Evolutionary conservation across 2,113 vertebrate genomes (phyloP).

Genomic region (Ceyx cyanopectus): DNA sequence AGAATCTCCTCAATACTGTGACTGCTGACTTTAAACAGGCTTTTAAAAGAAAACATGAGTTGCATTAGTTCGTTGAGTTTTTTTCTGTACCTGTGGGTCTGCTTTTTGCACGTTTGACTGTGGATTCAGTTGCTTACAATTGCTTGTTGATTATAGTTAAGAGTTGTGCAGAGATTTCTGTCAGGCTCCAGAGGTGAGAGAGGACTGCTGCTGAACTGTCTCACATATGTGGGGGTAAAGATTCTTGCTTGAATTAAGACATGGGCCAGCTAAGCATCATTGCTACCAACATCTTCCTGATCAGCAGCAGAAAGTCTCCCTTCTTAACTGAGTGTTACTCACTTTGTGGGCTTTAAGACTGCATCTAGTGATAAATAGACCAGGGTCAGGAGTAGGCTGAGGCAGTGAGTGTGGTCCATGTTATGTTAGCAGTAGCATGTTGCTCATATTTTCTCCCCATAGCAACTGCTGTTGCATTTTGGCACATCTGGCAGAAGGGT

Average conservation of each 20-base stretch:
- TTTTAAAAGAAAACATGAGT: background rate
- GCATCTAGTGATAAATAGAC: background rate
- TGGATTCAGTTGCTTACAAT: conserved; percentile 2
- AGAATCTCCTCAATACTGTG: background rate
- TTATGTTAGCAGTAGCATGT: background rate
- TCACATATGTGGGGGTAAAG: background rate
- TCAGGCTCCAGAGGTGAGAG: background rate
- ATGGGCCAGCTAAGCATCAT: background rate
- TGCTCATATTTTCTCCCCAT: background rate
- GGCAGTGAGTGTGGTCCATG: background rate
- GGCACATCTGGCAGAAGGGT: background rate
- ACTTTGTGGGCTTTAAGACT: background rate
- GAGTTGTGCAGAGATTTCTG: background rate
- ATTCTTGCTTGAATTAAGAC: background rate
- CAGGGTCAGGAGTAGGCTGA: background rate
- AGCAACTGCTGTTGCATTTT: background rate
- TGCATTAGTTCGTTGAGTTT: background rate
- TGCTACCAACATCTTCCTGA: background rate
- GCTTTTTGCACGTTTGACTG: background rate
- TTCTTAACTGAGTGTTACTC: background rate
- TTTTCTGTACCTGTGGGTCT: background rate
- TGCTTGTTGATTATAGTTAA: background rate
- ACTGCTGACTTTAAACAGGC: background rate
- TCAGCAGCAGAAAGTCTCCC: background rate
- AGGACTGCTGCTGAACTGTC: background rate